Percentiles rank a stretch among this genome's conserved stretches.
Conservation (phyloP, 2,797 vertebrate species). For the Gila robusta region DNA sequence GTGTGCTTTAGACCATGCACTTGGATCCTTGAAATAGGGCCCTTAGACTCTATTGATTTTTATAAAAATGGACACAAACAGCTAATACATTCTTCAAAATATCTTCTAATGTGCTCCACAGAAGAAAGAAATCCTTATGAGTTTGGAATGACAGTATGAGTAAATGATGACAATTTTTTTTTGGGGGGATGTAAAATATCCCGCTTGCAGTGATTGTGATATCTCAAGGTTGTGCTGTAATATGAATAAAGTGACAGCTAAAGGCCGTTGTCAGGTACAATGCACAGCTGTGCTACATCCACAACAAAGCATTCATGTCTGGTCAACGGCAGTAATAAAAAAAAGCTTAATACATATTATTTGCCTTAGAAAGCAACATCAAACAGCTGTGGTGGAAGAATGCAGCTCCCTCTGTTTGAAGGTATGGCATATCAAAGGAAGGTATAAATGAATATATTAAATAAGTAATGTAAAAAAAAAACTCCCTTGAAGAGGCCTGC, state of each 20-base stretch:
- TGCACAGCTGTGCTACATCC: not conserved
- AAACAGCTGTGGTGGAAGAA: constrained; percentile 55
- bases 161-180: not conserved
- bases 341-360: constrained; percentile 58
- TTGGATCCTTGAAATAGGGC: too few relatives aligned
- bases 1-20: too few relatives aligned
- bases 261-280: not conserved
- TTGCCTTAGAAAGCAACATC: constrained; percentile 60
- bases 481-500: constrained; percentile 26
- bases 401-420: constrained; percentile 43
- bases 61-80: too few relatives aligned
- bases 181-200: not conserved
- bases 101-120: not conserved
- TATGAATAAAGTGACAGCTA: constrained; percentile 5
- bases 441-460: constrained; percentile 63
- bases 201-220: not conserved
- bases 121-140: not conserved
- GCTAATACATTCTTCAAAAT: too few relatives aligned
- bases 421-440: constrained; percentile 62
- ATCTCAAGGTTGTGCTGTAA: not conserved
- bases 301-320: constrained; percentile 50
- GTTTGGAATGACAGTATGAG: not conserved
- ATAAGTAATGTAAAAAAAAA: constrained; percentile 54
- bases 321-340: constrained; percentile 47
- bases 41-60: too few relatives aligned